A percentile compares a stretch with the other conserved stretches of the same genome.
These are phyloP conservation scores for Mesorhabditis sp. DNA, from an alignment of 2,888 invertebrate genomes.

Conservation along the genomic window DNA sequence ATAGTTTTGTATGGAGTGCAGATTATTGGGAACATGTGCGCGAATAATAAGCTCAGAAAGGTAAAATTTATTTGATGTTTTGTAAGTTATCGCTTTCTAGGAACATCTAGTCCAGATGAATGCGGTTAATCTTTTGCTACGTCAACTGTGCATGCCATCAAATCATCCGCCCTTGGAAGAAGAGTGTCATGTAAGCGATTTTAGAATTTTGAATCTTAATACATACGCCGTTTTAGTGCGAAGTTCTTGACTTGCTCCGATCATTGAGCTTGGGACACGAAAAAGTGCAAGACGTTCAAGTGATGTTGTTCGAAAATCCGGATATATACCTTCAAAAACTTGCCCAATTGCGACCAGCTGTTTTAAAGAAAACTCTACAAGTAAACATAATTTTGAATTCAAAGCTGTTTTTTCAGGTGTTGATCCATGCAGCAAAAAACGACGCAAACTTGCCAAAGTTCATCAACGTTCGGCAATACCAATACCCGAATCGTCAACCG, in stretches of 20 bases:
- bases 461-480: conserved; percentile 19
- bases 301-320: conserved; percentile 20
- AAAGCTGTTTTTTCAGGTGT: conserved; percentile 16
- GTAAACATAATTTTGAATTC: conserved; percentile 20
- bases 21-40: conserved; percentile 45
- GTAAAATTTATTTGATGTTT: conserved; percentile 14
- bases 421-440: conserved; percentile 26
- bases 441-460: conserved; percentile 26
- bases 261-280: conserved; percentile 37
- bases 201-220: not conserved
- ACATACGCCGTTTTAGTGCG: conserved; percentile 30
- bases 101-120: conserved; percentile 34
- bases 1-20: conserved; percentile 34
- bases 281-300: conserved; percentile 30
- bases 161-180: conserved; percentile 20
- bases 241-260: conserved; percentile 33
- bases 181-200: conserved; percentile 17
- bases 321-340: conserved; percentile 38
- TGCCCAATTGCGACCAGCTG: conserved; percentile 34
- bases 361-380: conserved; percentile 42
- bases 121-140: conserved; percentile 28
- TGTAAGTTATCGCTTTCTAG: conserved; percentile 11
- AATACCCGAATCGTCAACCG: conserved; percentile 3
- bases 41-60: conserved; percentile 44
- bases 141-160: conserved; percentile 28